Base-by-base conservation (phyloP, 2,888 invertebrate species). In the Nysson spinosus region DNA sequence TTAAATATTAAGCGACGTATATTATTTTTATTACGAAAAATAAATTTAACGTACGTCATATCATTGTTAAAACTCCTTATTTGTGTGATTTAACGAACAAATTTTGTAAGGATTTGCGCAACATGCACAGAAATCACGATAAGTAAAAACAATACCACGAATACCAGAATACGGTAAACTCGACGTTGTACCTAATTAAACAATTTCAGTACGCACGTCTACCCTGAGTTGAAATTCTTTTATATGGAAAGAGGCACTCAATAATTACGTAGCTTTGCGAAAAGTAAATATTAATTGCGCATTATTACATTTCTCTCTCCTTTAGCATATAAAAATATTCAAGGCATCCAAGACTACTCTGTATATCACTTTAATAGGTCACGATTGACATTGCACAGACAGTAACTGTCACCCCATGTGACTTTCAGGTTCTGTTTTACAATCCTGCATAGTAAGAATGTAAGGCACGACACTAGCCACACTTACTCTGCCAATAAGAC, bases 391-490 rank as follows among this genome's bases (percentile, higher is more conserved):
- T 76, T 78, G 77, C 78, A 80, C 72, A 44, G 55, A 60, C 39
- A 77, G 61, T 69, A 79, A 75, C 72, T 75, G 80, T 85, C 84
- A 85, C 77, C 83, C 85, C 83, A 86, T 84, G 74, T 85, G 86
- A 74, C 78, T 82, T 57, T 87, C 87, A 32, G 84, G 78, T 77
- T 87, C 87, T 62, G 82, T 75, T 80, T 87, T 87, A 66, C 83
- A 85, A 76, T 87, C 86, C 78, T 84, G 85, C 87, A 87, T 87
- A 65, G 82, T 93, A 75, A 99, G 90, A 83, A 99, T 94, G 80
- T 94, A 96, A 20, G 98, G 98, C 87, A 99, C 95, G 76, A 98
- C 95, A 83, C 95, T 96, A 83, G 98, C 97, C 62, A 99, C 97
- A 88, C 96, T 96, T 78, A 98, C 95, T 86, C 94, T 95, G 3